Base-by-base conservation (phyloP, 2,888 invertebrate genomes). In the Drosophila leonis region DNA sequence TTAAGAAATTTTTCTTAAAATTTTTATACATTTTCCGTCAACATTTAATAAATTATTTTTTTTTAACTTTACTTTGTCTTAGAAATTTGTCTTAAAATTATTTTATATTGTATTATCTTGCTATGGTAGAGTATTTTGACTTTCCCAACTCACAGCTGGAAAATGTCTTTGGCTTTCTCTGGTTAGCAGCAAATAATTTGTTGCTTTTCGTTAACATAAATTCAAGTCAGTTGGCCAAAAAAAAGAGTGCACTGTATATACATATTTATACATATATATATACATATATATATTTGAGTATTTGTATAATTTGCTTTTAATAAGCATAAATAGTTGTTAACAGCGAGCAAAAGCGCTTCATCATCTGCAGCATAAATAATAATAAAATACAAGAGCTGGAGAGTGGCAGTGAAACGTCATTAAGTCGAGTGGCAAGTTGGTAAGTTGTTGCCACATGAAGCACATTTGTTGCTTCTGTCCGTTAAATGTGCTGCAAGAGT, bases 261-360 rank as follows among this genome's bases (percentile, higher is more conserved):
- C 13, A 42, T 4, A 20, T 3, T 9, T 31, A 24, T 24, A 24
- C 24, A 24, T 4, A 18, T 5, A 33, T 13, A 2, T 12, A n/a
- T 27, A n/a, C 10, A 27, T 18, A 8, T 39, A 48, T 13, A 12
- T 35, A 18, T 52, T 20, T 39, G 57, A 41, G 65, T 67, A 62
- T 78, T 70, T 64, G 72, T 63, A 81, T 88, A 88, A 84, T 86
- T 86, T 79, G 56, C 69, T 79, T 84, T 84, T 84, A 88, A 84
- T 88, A 84, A 86, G 72, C 59, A 61, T 52, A 69, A 86, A 83
- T 79, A 79, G 87, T 85, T 65, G 65, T 59, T 64, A 66, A 57
- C 72, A 59, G 48, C 41, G 51, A 48, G 62, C 15, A 54, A 78
- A 82, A 89, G 54, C 78, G 75, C 76, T 86, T 84, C 65, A 89